These are phyloP conservation scores for Operophtera brumata DNA, from an alignment of 2,888 invertebrate species.

Conservation along the genomic window DNA sequence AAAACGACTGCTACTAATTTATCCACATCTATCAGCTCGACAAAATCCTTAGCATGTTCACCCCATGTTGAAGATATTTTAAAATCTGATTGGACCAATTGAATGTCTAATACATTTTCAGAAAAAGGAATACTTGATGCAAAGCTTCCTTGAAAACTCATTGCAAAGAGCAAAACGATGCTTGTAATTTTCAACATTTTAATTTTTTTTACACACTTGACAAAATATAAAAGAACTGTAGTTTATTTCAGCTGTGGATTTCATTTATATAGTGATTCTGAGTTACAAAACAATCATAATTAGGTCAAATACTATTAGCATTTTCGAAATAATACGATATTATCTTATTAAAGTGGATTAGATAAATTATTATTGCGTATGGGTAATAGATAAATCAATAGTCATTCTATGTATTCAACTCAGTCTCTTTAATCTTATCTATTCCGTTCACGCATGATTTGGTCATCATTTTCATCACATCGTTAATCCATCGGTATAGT, in stretches of 20 bases:
- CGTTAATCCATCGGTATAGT: conserved; percentile 35
- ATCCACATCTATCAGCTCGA: conserved; percentile 42
- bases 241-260: not conserved
- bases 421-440: conserved; percentile 28
- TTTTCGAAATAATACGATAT: conserved; percentile 25
- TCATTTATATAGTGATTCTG: conserved; percentile 23
- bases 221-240: conserved; percentile 15
- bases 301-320: conserved; percentile 28
- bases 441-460: conserved; percentile 36
- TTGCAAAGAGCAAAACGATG: conserved; percentile 20
- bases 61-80: conserved; percentile 33
- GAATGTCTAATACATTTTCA: conserved; percentile 6
- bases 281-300: conserved; percentile 28
- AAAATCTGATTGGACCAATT: not conserved
- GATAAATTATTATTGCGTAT: conserved; percentile 19
- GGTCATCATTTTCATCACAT: conserved; percentile 40
- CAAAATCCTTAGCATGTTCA: conserved; percentile 42
- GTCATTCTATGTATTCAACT: conserved; percentile 28
- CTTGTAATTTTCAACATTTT: conserved; percentile 32
- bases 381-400: conserved; percentile 24
- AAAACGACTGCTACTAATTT: conserved; percentile 38
- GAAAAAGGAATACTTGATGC: conserved; percentile 14
- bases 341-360: conserved; percentile 28
- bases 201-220: not conserved
- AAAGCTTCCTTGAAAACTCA: conserved; percentile 17